Percentiles rank a stretch among this genome's conserved stretches.
Evolutionary conservation across 1,140 invertebrate genomes (phyloP).

Genomic region (Cherax destructor): DNA sequence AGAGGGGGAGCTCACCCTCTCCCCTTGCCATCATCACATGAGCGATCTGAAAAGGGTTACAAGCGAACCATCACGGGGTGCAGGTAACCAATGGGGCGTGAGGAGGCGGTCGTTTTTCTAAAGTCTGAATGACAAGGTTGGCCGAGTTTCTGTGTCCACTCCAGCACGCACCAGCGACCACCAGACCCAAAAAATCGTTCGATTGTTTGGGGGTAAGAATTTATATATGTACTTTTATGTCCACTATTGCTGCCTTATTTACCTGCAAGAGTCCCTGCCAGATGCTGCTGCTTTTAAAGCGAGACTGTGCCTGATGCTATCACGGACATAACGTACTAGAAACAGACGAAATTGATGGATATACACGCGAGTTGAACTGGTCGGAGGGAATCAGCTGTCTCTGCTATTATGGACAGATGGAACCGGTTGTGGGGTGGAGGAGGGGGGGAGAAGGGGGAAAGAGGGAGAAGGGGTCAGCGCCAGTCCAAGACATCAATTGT

Average conservation of each 20-base stretch:
- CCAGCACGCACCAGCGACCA: constrained; percentile 34
- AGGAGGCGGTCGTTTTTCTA: constrained; percentile 34
- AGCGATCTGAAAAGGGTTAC: constrained; percentile 60
- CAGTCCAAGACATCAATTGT: constrained; percentile 1
- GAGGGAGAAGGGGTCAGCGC: not conserved
- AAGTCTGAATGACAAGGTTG: constrained; percentile 53
- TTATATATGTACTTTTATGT: constrained; percentile 46
- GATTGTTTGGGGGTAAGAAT: constrained; percentile 31
- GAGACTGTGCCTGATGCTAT: too few species aligned
- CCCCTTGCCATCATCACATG: not conserved
- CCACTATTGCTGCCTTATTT: not conserved
- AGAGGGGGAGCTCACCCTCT: not conserved
- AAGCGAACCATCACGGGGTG: constrained; percentile 33
- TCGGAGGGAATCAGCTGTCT: not conserved
- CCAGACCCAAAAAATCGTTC: constrained; percentile 7
- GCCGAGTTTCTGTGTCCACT: constrained; percentile 57
- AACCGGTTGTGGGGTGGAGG: not conserved
- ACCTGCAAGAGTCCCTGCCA: too few species aligned
- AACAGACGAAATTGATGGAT: too few species aligned
- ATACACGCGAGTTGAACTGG: not conserved
- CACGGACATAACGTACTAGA: too few species aligned
- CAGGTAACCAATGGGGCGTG: constrained; percentile 46
- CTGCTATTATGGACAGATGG: constrained; percentile 1
- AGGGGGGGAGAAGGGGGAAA: too few species aligned
- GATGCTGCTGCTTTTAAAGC: too few species aligned